Conservation (phyloP, 2,888 invertebrate species). For the Oscheius myriophilus region DNA sequence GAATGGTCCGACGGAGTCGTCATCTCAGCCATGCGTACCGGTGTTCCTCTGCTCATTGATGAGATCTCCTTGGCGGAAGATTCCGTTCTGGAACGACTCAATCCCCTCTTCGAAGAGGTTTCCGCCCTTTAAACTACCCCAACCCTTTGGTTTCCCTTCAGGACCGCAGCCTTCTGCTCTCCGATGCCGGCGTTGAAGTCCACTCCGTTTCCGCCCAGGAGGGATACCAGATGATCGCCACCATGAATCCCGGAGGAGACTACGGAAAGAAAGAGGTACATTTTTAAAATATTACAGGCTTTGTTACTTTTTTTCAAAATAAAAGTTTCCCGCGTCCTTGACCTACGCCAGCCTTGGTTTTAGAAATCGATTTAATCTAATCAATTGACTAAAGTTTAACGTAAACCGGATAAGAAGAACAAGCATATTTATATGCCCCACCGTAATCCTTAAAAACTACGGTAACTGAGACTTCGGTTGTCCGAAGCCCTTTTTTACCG, state of each 20-base stretch:
- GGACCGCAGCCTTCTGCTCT: constrained; percentile 84
- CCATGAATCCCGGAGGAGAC: constrained; percentile 99
- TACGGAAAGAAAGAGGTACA: constrained; percentile 93
- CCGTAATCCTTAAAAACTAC: no score
- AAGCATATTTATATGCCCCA: no score
- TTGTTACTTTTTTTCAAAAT: background rate
- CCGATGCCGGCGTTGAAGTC: constrained; percentile 82
- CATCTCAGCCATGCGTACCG: constrained; percentile 87
- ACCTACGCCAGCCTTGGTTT: no score
- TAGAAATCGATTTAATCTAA: background rate
- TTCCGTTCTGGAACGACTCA: constrained; percentile 89
- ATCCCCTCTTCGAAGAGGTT: constrained; percentile 87
- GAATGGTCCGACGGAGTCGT: constrained; percentile 98
- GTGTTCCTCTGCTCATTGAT: constrained; percentile 90
- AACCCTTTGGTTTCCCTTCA: constrained; percentile 71
- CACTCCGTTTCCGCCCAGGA: constrained; percentile 76
- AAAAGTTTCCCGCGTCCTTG: no score
- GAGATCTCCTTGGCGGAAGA: constrained; percentile 93
- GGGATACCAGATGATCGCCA: constrained; percentile 90
- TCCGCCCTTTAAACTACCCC: background rate
- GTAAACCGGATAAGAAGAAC: no score
- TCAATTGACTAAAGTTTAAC: no score
- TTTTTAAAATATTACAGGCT: constrained; percentile 21
- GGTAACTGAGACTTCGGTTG: no score
- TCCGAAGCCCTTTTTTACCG: no score